A percentile compares a stretch with the other conserved stretches of the same genome.
These are phyloP conservation scores for Corvus hawaiiensis DNA, from an alignment of 2,113 vertebrate species.

Conservation along the genomic window DNA sequence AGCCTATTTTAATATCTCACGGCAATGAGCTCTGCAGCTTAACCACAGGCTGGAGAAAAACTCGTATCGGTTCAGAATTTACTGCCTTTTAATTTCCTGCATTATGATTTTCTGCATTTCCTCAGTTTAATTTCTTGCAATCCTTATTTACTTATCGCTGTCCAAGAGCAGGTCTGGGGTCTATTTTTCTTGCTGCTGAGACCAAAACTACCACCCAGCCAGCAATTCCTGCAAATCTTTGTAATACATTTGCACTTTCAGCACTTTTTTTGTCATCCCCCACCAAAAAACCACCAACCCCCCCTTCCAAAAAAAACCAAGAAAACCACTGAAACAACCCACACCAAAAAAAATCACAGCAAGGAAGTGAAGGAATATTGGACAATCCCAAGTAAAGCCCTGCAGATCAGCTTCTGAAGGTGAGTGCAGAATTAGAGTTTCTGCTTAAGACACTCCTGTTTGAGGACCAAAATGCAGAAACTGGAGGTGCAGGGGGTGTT, in stretches of 20 bases:
- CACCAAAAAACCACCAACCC: neutral
- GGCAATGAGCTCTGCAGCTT: constrained; percentile 19
- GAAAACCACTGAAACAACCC: too few species aligned
- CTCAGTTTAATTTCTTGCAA: neutral
- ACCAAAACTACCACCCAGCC: neutral
- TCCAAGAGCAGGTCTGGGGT: neutral
- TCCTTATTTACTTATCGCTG: neutral
- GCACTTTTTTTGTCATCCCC: neutral
- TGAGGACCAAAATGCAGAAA: neutral
- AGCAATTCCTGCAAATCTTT: neutral
- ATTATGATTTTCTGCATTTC: constrained; percentile 25
- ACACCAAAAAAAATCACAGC: too few species aligned
- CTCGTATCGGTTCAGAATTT: neutral
- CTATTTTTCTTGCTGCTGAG: neutral
- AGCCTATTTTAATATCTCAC: neutral
- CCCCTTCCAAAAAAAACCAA: neutral
- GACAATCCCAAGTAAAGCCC: neutral
- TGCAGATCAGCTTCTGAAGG: neutral
- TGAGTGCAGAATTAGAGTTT: neutral
- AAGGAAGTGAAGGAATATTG: neutral
- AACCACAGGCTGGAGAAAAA: neutral
- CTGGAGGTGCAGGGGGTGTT: fast-evolving
- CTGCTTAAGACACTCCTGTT: neutral
- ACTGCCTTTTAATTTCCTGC: constrained; percentile 51
- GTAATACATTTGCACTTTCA: neutral